Conservation (phyloP, 2,797 vertebrate species). For the Delichon dasypus region DNA sequence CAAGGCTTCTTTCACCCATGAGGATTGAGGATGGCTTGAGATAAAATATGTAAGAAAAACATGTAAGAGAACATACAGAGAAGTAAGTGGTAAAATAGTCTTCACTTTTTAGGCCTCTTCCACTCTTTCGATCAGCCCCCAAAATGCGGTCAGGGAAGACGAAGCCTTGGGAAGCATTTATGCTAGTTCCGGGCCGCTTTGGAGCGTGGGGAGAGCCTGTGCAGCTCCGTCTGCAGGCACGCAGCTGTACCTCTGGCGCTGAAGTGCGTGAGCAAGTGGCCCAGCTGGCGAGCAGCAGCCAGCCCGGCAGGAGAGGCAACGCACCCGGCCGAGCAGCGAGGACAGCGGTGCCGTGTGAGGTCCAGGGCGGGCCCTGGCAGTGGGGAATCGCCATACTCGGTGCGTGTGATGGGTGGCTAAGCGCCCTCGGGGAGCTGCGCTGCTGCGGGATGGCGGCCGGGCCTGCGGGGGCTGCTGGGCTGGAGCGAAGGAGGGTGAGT, state of each 20-base stretch:
- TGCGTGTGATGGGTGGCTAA: fast-evolving
- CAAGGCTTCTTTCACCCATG: neutral
- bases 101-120: neutral
- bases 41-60: neutral
- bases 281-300: neutral
- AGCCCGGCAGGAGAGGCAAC: fast-evolving
- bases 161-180: neutral
- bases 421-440: fast-evolving
- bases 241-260: fast-evolving
- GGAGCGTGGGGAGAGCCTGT: fast-evolving
- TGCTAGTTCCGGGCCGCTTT: neutral
- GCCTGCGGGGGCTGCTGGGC: fast-evolving
- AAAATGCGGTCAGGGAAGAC: neutral
- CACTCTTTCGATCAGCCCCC: neutral
- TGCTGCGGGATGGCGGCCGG: neutral
- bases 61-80: neutral
- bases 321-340: fast-evolving
- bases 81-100: neutral
- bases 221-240: no score
- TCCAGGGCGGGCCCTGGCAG: neutral
- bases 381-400: fast-evolving
- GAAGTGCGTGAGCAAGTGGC: neutral
- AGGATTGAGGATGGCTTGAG: neutral
- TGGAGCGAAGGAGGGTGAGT: neutral
- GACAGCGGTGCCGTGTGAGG: fast-evolving